Percentiles rank a stretch among this genome's conserved stretches.
Evolutionary conservation across 1,140 invertebrate species (phyloP).

Genomic region (Chironomus tepperi): DNA sequence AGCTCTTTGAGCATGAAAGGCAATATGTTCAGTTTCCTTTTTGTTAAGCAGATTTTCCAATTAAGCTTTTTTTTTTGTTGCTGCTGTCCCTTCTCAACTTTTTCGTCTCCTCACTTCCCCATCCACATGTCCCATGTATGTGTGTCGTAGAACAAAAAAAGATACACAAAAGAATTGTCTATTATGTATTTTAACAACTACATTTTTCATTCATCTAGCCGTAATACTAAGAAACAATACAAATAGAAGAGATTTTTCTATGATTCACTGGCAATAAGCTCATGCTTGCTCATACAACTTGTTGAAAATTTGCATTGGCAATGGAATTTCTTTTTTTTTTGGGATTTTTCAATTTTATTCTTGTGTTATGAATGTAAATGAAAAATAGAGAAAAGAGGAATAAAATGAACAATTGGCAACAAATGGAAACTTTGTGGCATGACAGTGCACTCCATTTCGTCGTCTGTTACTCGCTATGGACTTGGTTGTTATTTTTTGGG

Average conservation of each 20-base stretch:
- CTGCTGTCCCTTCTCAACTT: too few relatives aligned
- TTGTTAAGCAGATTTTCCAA: neutral
- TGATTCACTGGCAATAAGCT: neutral
- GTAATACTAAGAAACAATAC: neutral
- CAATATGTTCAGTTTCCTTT: neutral
- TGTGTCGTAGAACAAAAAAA: neutral
- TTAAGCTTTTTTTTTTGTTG: slow-evolving; percentile 6
- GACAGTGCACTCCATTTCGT: neutral
- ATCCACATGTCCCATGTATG: neutral
- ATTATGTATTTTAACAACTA: neutral
- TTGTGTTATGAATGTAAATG: neutral
- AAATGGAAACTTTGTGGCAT: neutral
- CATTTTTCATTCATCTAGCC: neutral
- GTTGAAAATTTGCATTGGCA: neutral
- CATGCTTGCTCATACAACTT: neutral
- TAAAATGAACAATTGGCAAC: slow-evolving; percentile 10
- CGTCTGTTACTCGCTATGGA: too few relatives aligned
- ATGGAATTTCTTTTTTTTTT: neutral
- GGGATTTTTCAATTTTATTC: neutral
- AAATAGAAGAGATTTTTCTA: neutral
- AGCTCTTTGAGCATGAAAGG: neutral
- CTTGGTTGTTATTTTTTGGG: too few relatives aligned
- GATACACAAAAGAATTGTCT: neutral
- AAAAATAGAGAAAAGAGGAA: neutral
- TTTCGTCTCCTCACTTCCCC: neutral